Conservation (phyloP, 2,113 vertebrate genomes). For the Rattus norvegicus region GRCr8 NC_086039.1:38836001-38836500, state of each 20-base stretch:
- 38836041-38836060: constrained; percentile 24
- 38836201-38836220: background rate
- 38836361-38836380: constrained; percentile 36
- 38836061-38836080: constrained; percentile 36
- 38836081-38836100: constrained; percentile 20
- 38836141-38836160: constrained; percentile 3
- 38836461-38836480: background rate
- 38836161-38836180: background rate
- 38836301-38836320: constrained; percentile 29
- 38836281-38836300: background rate
- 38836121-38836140: background rate
- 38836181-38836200: background rate
- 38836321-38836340: constrained; percentile 27
- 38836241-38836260: constrained; percentile 30
- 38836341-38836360: background rate
- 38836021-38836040: constrained; percentile 54
- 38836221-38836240: background rate
- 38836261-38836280: background rate
- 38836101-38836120: background rate
- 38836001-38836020: constrained; percentile 51
- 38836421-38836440: constrained; percentile 23
- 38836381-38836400: background rate
- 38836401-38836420: background rate
- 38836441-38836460: constrained; percentile 40
- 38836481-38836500: constrained; percentile 33